Evolutionary conservation across 2,888 invertebrate species (phyloP), one percentile per base, ranked within the genome.

Genomic region (Noctua pronuba): DNA sequence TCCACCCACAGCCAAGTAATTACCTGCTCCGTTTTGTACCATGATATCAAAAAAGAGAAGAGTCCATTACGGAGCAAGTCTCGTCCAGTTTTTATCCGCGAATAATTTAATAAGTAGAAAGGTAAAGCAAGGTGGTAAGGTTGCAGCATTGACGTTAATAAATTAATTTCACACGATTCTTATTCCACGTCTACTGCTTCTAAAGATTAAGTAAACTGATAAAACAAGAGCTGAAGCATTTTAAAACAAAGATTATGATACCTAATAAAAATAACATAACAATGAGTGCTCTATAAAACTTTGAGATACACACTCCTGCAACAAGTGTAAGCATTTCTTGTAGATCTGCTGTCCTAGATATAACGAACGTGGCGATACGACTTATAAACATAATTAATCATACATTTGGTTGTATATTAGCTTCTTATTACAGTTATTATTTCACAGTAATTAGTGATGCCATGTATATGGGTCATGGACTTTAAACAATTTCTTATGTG

Each of bases 271-370:
- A 60, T 60, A 60, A 8, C 18, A 31, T 11, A 60, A 74, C 60
- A 70, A 69, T 60, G 16, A 28, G 2, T 31, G 8, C 1, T 28
- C 8, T 5, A 8, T 3, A 60, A 73, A 89, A 94, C 89, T 94
- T 96, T 96, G 95, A 93, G 93, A 89, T 73, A 75, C 93, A 1
- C 77, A 44, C 77, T 65, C 76, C 2, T 31, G 80, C 74, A 90
- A 94, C 96, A 95, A 96, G 96, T 96, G 96, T 94, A 96, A 95
- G 94, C 95, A 94, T 95, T 94, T 94, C 94, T 91, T 83, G 80
- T 89, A 90, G 89, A 88, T 79, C 65, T 89, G 87, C 86, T 93
- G 96, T 90, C 95, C 96, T 95, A 96, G 94, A 94, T 96, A 94
- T 91, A 86, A 73, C 55, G n/a, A 73, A 70, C 68, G 75, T 52